Evolutionary conservation across 2,888 invertebrate genomes (phyloP).

Genomic region (Meteorus cinctellus): DNA sequence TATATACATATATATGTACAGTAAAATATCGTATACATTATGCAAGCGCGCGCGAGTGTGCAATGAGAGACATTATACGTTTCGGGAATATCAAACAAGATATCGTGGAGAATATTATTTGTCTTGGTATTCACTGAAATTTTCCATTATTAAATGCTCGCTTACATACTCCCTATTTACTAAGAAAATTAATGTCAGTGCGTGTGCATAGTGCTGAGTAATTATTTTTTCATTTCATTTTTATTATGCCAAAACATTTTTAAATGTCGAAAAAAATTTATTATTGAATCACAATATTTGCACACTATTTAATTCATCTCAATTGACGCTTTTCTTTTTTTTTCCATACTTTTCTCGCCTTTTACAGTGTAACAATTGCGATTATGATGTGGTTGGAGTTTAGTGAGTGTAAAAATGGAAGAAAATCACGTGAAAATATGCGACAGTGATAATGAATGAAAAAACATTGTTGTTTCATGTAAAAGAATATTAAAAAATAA

Average conservation of each 20-base stretch:
- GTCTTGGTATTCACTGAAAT: neutral
- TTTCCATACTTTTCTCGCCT: neutral
- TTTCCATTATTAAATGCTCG: neutral
- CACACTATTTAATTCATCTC: neutral
- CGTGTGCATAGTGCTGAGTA: neutral
- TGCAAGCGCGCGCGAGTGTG: slow-evolving; percentile 14
- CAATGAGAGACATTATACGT: slow-evolving; percentile 34
- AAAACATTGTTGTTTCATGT: neutral
- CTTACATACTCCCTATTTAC: neutral
- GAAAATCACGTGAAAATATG: too few species aligned
- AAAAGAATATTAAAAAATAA: neutral
- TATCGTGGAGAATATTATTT: slow-evolving; percentile 1
- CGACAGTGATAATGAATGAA: too few species aligned
- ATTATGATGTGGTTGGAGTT: too few species aligned
- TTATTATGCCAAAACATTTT: neutral
- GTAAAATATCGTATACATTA: slow-evolving; percentile 30
- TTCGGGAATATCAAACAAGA: slow-evolving; percentile 43
- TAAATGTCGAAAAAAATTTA: neutral
- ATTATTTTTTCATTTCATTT: too few species aligned
- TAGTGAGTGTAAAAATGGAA: too few species aligned
- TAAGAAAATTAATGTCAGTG: neutral
- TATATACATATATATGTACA: slow-evolving; percentile 10
- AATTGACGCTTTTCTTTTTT: neutral
- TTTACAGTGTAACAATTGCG: too few species aligned
- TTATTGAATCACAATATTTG: neutral